A percentile compares a stretch with the other conserved stretches of the same genome.
Conservation (phyloP, 1,140 invertebrate genomes). For the Nasonia longicornis region DNA sequence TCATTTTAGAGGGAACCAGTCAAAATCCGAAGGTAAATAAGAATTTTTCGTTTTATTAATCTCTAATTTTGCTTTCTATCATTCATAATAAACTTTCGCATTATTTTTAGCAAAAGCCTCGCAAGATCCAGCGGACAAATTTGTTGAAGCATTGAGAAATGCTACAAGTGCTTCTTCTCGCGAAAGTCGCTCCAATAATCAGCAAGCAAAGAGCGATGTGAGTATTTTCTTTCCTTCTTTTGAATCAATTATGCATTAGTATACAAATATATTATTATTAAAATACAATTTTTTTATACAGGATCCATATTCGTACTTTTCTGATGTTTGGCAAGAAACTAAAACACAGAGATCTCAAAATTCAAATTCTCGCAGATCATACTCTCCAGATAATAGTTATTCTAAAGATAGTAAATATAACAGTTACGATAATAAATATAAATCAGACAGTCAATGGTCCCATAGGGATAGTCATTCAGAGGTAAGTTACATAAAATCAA, state of each 20-base stretch:
- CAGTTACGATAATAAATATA: slow-evolving; percentile 61
- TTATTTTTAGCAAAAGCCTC: slow-evolving; percentile 51
- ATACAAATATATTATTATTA: slow-evolving; percentile 8
- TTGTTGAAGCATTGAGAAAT: slow-evolving; percentile 53
- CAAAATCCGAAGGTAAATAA: slow-evolving; percentile 41
- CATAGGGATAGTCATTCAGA: slow-evolving; percentile 60
- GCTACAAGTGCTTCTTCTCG: slow-evolving; percentile 45
- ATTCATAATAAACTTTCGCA: slow-evolving; percentile 16
- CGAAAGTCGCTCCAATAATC: slow-evolving; percentile 57
- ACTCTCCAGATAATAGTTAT: slow-evolving; percentile 57
- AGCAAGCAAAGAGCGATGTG: slow-evolving; percentile 62
- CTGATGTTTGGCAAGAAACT: slow-evolving; percentile 68
- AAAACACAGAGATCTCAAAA: slow-evolving; percentile 52
- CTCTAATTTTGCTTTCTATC: slow-evolving; percentile 12
- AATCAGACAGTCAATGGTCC: slow-evolving; percentile 60
- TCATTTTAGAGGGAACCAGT: slow-evolving; percentile 65
- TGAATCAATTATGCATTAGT: slow-evolving; percentile 28
- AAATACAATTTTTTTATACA: slow-evolving; percentile 36
- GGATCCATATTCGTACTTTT: slow-evolving; percentile 68
- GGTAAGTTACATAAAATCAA: slow-evolving; percentile 49
- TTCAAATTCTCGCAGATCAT: slow-evolving; percentile 50
- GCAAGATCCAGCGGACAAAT: slow-evolving; percentile 51
- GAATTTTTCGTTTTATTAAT: background rate
- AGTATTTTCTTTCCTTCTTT: slow-evolving; percentile 42
- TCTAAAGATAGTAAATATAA: slow-evolving; percentile 58